Conservation (phyloP, 2,888 invertebrate species). For the Troides oblongomaculatus region DNA sequence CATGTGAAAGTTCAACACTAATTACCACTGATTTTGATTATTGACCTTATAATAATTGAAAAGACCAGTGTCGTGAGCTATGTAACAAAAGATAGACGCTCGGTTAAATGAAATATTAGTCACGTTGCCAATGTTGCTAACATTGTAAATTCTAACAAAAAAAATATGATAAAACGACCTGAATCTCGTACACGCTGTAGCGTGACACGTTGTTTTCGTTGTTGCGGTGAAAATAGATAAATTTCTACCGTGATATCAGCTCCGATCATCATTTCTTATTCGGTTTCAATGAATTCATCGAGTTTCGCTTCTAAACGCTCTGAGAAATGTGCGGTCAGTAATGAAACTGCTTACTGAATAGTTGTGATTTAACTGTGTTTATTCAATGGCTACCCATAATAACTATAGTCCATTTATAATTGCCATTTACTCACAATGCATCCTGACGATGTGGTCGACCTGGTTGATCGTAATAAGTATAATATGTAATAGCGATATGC, state of each 20-base stretch:
- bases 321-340: constrained; percentile 11
- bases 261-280: constrained; percentile 10
- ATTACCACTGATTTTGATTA: no score
- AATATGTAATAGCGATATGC: no score
- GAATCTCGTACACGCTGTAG: constrained; percentile 22
- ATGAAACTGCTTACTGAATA: neutral
- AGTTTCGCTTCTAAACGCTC: constrained; percentile 7
- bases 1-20: no score
- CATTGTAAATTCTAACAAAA: no score
- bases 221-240: constrained; percentile 24
- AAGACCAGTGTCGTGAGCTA: no score
- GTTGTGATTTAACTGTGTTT: constrained; percentile 1
- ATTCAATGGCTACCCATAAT: neutral
- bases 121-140: no score
- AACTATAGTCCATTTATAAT: no score
- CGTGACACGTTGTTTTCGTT: constrained; percentile 14
- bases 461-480: no score
- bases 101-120: no score
- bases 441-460: neutral
- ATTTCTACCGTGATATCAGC: constrained; percentile 15
- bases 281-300: constrained; percentile 21
- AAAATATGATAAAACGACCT: constrained; percentile 13
- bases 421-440: no score
- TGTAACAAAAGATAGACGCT: no score
- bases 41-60: no score